Evolutionary conservation across 1,140 invertebrate species (phyloP).

Genomic region (Drosophila murphyi): DNA sequence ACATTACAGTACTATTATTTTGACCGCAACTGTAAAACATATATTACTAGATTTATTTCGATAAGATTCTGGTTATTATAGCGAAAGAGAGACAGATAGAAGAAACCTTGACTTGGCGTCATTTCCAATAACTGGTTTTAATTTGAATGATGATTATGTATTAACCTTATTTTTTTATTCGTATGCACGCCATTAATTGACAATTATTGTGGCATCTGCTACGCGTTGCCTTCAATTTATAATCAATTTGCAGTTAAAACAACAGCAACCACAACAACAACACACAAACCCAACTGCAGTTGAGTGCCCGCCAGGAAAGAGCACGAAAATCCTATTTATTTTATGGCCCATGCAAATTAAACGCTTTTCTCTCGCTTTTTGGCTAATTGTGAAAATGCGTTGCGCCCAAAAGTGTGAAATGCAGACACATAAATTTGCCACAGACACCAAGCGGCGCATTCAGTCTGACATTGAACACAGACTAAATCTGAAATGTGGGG

Average conservation of each 20-base stretch:
- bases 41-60: no score
- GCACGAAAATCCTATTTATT: slow-evolving; percentile 37
- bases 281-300: slow-evolving; percentile 13
- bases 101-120: no score
- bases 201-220: slow-evolving; percentile 39
- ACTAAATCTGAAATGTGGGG: slow-evolving; percentile 36
- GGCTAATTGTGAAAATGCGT: slow-evolving; percentile 34
- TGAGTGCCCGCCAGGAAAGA: slow-evolving; percentile 29
- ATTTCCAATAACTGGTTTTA: not conserved
- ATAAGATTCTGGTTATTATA: no score
- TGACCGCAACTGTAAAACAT: no score
- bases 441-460: slow-evolving; percentile 64
- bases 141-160: slow-evolving; percentile 22
- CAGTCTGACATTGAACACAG: slow-evolving; percentile 77
- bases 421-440: slow-evolving; percentile 76
- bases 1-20: no score
- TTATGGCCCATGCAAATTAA: slow-evolving; percentile 61
- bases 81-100: no score
- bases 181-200: slow-evolving; percentile 25
- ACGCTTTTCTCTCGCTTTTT: slow-evolving; percentile 25
- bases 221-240: slow-evolving; percentile 39
- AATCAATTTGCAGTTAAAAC: slow-evolving; percentile 53
- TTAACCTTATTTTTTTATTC: slow-evolving; percentile 8
- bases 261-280: not conserved
- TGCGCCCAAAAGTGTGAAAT: slow-evolving; percentile 51